These are phyloP conservation scores for Phaonia tiefii DNA, from an alignment of 2,888 invertebrate genomes.

Conservation along the genomic window DNA sequence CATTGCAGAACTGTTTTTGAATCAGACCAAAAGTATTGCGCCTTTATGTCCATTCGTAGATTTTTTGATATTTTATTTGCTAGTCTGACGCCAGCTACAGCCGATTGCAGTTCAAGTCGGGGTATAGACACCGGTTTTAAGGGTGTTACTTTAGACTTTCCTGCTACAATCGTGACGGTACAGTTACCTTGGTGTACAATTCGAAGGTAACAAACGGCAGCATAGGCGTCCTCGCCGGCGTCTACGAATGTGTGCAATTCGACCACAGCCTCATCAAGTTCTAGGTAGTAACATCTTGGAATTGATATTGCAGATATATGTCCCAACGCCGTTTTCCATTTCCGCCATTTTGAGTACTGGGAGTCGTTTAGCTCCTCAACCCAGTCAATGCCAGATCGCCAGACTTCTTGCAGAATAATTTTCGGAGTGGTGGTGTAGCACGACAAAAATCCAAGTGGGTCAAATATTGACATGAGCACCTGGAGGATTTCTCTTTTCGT, in stretches of 20 bases:
- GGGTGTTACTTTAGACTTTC: background rate
- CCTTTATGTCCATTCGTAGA: too few relatives aligned
- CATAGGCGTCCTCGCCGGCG: conserved; percentile 59
- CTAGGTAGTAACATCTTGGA: conserved; percentile 53
- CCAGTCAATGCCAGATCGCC: conserved; percentile 64
- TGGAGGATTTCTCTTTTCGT: conserved; percentile 62
- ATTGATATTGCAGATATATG: conserved; percentile 50
- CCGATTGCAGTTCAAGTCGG: too few relatives aligned
- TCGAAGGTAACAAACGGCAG: conserved; percentile 46
- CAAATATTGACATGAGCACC: conserved; percentile 51
- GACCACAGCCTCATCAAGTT: background rate
- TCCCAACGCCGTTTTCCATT: conserved; percentile 55
- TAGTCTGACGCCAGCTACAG: too few relatives aligned
- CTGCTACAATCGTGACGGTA: background rate
- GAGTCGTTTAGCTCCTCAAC: conserved; percentile 46
- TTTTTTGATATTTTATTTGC: too few relatives aligned
- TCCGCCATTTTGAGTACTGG: conserved; percentile 48
- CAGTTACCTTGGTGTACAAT: background rate
- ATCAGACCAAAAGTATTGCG: too few relatives aligned
- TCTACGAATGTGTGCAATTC: conserved; percentile 64
- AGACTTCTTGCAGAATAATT: conserved; percentile 65
- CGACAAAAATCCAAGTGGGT: conserved; percentile 61
- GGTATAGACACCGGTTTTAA: background rate
- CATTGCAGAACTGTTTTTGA: too few relatives aligned
- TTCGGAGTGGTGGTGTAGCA: conserved; percentile 61